Percentiles rank a stretch among this genome's conserved stretches.
Evolutionary conservation across 2,113 vertebrate genomes (phyloP).

Genomic region (Oryzias melastigma): DNA sequence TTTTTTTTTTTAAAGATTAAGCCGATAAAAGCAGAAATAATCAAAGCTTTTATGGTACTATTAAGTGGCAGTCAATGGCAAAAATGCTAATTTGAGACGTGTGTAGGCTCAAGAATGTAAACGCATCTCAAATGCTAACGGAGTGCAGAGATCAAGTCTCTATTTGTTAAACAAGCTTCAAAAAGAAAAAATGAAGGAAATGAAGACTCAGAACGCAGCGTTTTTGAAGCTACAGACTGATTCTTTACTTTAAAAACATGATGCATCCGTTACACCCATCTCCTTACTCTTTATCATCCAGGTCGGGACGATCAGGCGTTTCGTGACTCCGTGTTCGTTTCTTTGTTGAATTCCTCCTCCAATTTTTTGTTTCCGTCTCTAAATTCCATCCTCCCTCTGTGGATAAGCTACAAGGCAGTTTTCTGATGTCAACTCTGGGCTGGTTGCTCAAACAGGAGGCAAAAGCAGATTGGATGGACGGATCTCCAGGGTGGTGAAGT

Average conservation of each 20-base stretch:
- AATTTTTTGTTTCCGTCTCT: not conserved
- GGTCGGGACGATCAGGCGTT: conserved; percentile 10
- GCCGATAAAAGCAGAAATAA: conserved; percentile 14
- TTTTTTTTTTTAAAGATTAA: not conserved
- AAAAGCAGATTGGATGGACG: conserved; percentile 3
- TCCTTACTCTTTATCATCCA: conserved; percentile 74
- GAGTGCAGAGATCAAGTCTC: too few species aligned
- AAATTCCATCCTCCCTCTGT: not conserved
- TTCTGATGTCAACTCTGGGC: conserved; percentile 49
- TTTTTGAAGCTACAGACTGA: too few species aligned
- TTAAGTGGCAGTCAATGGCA: not conserved
- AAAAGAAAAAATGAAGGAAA: too few species aligned
- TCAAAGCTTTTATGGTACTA: conserved; percentile 31
- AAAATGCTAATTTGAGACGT: too few species aligned
- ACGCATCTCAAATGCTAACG: too few species aligned
- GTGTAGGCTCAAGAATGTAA: too few species aligned
- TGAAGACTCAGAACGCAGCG: too few species aligned
- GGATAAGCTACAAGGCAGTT: conserved; percentile 15
- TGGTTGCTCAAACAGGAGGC: conserved; percentile 29
- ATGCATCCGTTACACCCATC: too few species aligned
- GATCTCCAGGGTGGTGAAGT: conserved; percentile 27
- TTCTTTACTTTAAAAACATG: too few species aligned
- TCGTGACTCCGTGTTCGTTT: not conserved
- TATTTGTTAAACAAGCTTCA: too few species aligned
- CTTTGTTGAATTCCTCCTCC: not conserved